phyloP scores from a whole-genome alignment of 1,140 invertebrate species.

The Cotesia chilonis region DNA sequence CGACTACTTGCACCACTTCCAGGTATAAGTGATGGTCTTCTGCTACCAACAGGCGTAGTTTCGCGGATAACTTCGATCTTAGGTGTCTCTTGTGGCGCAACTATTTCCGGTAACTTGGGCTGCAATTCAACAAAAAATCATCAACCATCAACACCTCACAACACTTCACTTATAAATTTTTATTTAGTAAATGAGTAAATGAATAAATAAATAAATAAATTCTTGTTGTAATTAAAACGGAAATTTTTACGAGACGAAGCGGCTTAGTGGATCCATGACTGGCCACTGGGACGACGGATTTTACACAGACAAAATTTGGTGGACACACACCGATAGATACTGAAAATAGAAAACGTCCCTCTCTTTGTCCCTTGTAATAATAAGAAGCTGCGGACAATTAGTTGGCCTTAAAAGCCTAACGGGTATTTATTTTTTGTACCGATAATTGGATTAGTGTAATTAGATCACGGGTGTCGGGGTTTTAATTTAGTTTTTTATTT shows the following conservation, averaged over 20 bases:
- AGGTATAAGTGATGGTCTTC: slow-evolving; percentile 82
- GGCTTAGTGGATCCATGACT: slow-evolving; percentile 41
- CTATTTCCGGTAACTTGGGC: slow-evolving; percentile 72
- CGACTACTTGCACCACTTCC: slow-evolving; percentile 74
- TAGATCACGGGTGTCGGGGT: too few relatives aligned
- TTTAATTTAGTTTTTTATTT: too few relatives aligned
- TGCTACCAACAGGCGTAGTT: slow-evolving; percentile 72
- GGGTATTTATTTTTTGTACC: slow-evolving; percentile 10
- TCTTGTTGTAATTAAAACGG: neutral
- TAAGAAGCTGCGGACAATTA: slow-evolving; percentile 8
- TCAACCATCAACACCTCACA: neutral
- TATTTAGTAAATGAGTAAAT: neutral
- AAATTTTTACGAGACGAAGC: slow-evolving; percentile 31
- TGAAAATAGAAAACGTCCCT: slow-evolving; percentile 61
- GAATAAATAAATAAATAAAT: neutral
- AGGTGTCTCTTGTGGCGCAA: slow-evolving; percentile 75
- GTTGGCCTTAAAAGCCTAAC: neutral
- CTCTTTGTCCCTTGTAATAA: slow-evolving; percentile 48
- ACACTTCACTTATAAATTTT: neutral
- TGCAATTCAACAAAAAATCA: slow-evolving; percentile 3
- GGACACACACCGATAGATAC: slow-evolving; percentile 26
- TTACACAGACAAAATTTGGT: slow-evolving; percentile 21
- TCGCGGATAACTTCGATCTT: slow-evolving; percentile 87
- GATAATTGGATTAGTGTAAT: too few relatives aligned
- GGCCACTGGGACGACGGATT: slow-evolving; percentile 27